Percentiles rank a stretch among this genome's conserved stretches.
Evolutionary conservation across 2,888 invertebrate species (phyloP).

Genomic region (Brenthis hecate): DNA sequence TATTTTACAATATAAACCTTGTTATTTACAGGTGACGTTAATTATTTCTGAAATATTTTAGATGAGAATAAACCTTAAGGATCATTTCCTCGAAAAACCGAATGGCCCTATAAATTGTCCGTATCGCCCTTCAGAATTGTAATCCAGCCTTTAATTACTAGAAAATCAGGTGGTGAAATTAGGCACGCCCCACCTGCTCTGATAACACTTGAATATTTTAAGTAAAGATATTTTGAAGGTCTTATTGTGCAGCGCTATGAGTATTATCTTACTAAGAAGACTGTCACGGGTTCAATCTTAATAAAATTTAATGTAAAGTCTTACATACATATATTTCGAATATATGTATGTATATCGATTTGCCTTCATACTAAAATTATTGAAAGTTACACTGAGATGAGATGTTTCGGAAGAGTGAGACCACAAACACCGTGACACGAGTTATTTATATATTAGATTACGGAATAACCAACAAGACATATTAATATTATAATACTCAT

Average conservation of each 20-base stretch:
- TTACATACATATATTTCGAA: too few relatives aligned
- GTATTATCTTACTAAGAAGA: too few relatives aligned
- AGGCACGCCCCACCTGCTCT: conserved; percentile 47
- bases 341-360: too few relatives aligned
- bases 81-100: conserved; percentile 37
- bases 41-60: conserved; percentile 21
- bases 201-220: conserved; percentile 30
- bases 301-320: too few relatives aligned
- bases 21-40: conserved; percentile 19
- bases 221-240: neutral
- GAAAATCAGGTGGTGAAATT: conserved; percentile 58
- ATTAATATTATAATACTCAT: too few relatives aligned
- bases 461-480: too few relatives aligned
- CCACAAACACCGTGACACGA: too few relatives aligned
- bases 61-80: conserved; percentile 29
- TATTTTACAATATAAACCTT: conserved; percentile 3
- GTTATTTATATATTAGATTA: too few relatives aligned
- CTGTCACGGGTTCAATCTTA: too few relatives aligned
- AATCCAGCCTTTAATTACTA: conserved; percentile 63
- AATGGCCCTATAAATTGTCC: conserved; percentile 47
- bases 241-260: neutral
- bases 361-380: too few relatives aligned
- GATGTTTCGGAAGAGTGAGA: too few relatives aligned
- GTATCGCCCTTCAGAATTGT: conserved; percentile 45
- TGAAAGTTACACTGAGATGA: too few relatives aligned